Base-by-base conservation (phyloP, 2,888 invertebrate genomes). In the Apodemia duryi region DNA sequence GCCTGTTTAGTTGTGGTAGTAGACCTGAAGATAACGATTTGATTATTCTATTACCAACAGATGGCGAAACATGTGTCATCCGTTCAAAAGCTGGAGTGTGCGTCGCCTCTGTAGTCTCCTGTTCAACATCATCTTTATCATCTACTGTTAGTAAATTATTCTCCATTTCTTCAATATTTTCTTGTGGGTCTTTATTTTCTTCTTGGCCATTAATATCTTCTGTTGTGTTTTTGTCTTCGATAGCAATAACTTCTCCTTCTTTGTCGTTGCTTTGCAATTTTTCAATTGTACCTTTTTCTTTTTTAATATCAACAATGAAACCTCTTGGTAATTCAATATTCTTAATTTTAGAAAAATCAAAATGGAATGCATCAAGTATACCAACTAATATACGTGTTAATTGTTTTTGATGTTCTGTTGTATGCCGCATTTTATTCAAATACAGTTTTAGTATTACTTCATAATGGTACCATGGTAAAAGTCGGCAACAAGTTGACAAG, bases 321-420 rank as follows among this genome's bases (percentile, higher is more conserved):
- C 83, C 78, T 80, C 86, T 86, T 1, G 88, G 86, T 38, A 87
- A 69, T 68, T 87, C 84, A 66, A 85, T 82, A 63, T 82, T 77
- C 72, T 88, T 82, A 0, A 81, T 94, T 79, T 95, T 95, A 0
- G 94, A 94, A 63, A 98, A 91, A 88, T 98, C 97, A 83, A 96
- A 99, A 86, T 98, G 98, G 79, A 98, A 99, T 0, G 96, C 95
- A 80, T 98, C 97, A 70, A 99, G 90, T 68, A 99, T 95, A 0
- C 94, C 94, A 0, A 96, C 94, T 13, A 96, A 92, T 66, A 97
- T 92, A 66, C 95, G 93, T 9, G 98, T 96, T 66, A 96, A 89
- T 75, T 98, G 97, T 74, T 96, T 97, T 77, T 98, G 98, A 79
- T 95, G 95, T 51, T 96, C 95, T 0, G 94, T 83, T 9, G 95